Percentiles rank a stretch among this genome's conserved stretches.
phyloP scores from a whole-genome alignment of 30 jellyfish, hydroid and myxozoan genomes.

The Turritopsis rubra region DNA sequence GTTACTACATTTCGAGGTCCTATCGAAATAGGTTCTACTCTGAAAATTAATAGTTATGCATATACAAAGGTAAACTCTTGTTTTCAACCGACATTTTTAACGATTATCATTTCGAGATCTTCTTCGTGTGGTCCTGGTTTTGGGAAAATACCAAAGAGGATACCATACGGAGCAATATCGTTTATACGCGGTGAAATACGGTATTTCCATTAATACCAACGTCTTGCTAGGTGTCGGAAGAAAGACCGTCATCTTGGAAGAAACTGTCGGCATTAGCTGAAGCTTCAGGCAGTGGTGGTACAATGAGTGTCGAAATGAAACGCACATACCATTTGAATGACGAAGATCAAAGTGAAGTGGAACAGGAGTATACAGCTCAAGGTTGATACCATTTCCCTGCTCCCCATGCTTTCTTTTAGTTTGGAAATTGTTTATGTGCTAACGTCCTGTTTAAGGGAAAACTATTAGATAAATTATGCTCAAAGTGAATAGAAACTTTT shows the following conservation, averaged over 20 bases:
- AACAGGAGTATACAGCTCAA: constrained; percentile 57
- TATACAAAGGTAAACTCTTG: constrained; percentile 75
- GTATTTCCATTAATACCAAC: too few species aligned
- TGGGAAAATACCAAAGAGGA: too few species aligned
- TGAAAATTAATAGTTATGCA: constrained; percentile 75
- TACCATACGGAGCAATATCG: too few species aligned
- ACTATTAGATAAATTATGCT: too few species aligned
- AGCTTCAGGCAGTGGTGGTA: constrained; percentile 57
- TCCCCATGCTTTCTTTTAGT: neutral
- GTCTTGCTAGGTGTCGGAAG: constrained; percentile 51
- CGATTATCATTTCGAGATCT: too few species aligned
- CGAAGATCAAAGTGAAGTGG: constrained; percentile 84
- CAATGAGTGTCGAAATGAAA: constrained; percentile 62
- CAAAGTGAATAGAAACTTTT: too few species aligned
- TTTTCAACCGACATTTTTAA: too few species aligned
- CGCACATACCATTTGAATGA: constrained; percentile 68
- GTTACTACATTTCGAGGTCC: constrained; percentile 95
- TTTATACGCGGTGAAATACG: too few species aligned
- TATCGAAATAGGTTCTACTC: constrained; percentile 67
- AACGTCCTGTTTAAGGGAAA: too few species aligned
- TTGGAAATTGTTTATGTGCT: neutral
- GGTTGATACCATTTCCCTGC: constrained; percentile 29
- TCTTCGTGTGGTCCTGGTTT: too few species aligned
- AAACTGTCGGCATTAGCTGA: constrained; percentile 86
- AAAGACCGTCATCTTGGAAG: constrained; percentile 60